Base-by-base conservation (phyloP, 2,797 vertebrate genomes). In the Bryconaethiops microstoma region DNA sequence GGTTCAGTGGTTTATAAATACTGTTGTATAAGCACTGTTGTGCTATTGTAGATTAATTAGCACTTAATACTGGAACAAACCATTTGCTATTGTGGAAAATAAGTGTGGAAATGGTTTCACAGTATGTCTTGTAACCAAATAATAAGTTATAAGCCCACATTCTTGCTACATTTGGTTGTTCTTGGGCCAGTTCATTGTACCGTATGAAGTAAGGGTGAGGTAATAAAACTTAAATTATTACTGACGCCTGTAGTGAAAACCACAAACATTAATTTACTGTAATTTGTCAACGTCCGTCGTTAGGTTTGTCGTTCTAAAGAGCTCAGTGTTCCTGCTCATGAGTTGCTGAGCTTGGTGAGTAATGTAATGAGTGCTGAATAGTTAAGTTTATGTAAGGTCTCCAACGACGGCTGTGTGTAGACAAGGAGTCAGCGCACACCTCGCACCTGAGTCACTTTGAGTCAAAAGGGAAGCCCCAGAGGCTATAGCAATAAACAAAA, bases 401-500 rank as follows among this genome's bases (percentile, higher is more conserved):
- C 71, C 57, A 7, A 54, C 82, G 45, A 39, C 73, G 82, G 85
- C 81, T 85, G 42, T 50, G 35, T 74, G 69, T 57, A 77, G 78
- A 83, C 55, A 59, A 40, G 68, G 55, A 82, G 50, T 71, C 35
- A 14, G 76, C 65, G 76, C 82, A 87, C 84, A 84, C 82, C 82
- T 84, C 74, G 21, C 86, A 91, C 87, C 89, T 91, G 87, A 68
- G 73, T 50, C 52, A 48, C 74, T 45, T 60, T 78, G 76, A 72
- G 59, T 85, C 65, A 74, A 17, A 29, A 65, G 68, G 54, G 77
- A 85, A 48, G 77, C 45, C 74, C 77, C 73, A 4, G 48, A 76
- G 73, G 85, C 87, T 90, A 83, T 82, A 88, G 84, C 84, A 92
- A 91, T 86, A 93, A 92, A 91, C 89, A 91, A 77, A 59, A 9